Evolutionary conservation across 2,113 vertebrate species (phyloP), one percentile per base, ranked within the genome.

Genomic region (Terrapene triunguis): DNA sequence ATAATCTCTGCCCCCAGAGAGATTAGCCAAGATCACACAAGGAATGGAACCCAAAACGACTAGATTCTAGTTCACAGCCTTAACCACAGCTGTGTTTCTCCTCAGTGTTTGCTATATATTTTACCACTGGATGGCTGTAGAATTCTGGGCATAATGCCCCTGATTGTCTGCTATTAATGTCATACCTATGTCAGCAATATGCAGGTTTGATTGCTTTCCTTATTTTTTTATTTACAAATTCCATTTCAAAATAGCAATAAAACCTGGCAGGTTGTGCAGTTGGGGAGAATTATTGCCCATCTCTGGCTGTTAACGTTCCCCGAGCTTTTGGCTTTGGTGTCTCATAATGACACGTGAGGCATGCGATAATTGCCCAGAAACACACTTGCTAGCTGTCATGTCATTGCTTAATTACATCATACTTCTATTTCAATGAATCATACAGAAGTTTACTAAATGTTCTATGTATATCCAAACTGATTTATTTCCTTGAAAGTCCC

Each of bases 271-370:
- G 86, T 79, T 97, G 69, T 79, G 89, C 51, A 78, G 48, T 57
- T 95, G 87, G 14, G 72, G 93, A 96, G 97, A 98, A 95, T 97
- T 95, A 98, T 91, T 69, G 84, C 55, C 78, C 42, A 80, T 96
- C 96, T 96, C 87, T 95, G 55, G n/a, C 79, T 95, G 96, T 92
- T 97, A 96, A 98, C 94, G 94, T 97, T 94, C 90, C 93, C 82
- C 82, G 89, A 96, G 82, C 95, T 96, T 96, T 94, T 87, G 97
- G 93, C 84, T 97, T 89, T 91, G 90, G 88, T 96, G 91, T 53
- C 95, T 97, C 96, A 69, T 96, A 93, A 82, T 90, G 91, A 85
- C 92, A 93, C 86, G 87, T 95, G 88, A 96, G 89, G 93, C 95
- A 97, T 97, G 76, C 6, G 84, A 79, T 92, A 94, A 85, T 94